Percentiles rank a stretch among this genome's conserved stretches.
phyloP scores from a whole-genome alignment of 2,113 vertebrate genomes.

The Rana temporaria region DNA sequence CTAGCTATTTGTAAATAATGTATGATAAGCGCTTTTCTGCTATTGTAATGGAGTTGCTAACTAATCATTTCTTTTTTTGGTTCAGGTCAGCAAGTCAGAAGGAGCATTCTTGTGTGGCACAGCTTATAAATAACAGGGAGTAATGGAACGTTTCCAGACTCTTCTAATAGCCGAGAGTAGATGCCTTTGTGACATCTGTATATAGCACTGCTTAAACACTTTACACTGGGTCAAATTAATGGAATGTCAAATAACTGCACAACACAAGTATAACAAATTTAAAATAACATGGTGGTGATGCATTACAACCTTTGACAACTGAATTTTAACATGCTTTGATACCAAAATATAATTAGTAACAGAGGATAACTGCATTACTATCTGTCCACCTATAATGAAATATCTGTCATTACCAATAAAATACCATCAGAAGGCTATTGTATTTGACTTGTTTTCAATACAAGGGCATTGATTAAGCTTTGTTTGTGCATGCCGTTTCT shows the following conservation, averaged over 20 bases:
- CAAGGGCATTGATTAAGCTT: too few relatives aligned
- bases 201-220: not conserved
- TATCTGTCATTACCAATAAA: too few relatives aligned
- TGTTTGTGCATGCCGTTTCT: not conserved
- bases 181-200: slow-evolving; percentile 42
- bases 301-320: not conserved
- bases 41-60: not conserved
- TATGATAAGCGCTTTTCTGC: not conserved
- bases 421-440: too few relatives aligned
- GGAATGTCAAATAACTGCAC: slow-evolving; percentile 22
- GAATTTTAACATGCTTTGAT: too few relatives aligned
- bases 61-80: slow-evolving; percentile 27
- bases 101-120: slow-evolving; percentile 40
- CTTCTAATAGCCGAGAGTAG: slow-evolving; percentile 17
- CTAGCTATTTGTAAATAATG: not conserved
- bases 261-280: slow-evolving; percentile 1
- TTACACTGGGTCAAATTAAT: slow-evolving; percentile 25
- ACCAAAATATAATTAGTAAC: too few relatives aligned
- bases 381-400: too few relatives aligned
- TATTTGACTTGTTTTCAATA: too few relatives aligned
- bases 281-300: not conserved
- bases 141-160: slow-evolving; percentile 46
- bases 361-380: too few relatives aligned
- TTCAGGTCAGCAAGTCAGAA: not conserved
- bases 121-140: slow-evolving; percentile 32